These are phyloP conservation scores for Phrynocephalus versicolor DNA, from an alignment of 2,113 vertebrate genomes.

Conservation along the genomic window DNA sequence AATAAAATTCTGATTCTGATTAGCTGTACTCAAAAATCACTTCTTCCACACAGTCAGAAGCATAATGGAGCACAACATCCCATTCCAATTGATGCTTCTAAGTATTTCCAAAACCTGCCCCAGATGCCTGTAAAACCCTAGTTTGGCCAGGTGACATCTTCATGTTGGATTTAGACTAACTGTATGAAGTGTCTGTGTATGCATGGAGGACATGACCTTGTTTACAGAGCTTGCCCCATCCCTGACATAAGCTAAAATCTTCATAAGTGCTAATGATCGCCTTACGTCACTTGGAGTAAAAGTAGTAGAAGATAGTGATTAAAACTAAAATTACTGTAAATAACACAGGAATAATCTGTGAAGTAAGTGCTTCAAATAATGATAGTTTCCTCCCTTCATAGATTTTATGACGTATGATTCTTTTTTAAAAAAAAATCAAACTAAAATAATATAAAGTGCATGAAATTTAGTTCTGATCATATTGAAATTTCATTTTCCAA, in stretches of 20 bases:
- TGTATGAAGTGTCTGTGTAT: too few species aligned
- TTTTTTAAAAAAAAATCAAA: not conserved
- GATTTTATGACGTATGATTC: conserved; percentile 21
- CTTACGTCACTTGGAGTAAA: conserved; percentile 35
- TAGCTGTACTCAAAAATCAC: too few species aligned
- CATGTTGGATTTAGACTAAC: too few species aligned
- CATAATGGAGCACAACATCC: too few species aligned
- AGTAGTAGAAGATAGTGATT: conserved; percentile 9
- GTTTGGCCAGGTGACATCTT: too few species aligned
- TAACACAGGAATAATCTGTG: conserved; percentile 16
- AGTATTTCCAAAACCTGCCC: too few species aligned
- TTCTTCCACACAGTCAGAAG: too few species aligned
- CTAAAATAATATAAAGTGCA: not conserved
- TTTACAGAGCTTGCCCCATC: too few species aligned
- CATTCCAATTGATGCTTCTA: too few species aligned
- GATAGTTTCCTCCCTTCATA: conserved; percentile 22
- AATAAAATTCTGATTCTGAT: too few species aligned
- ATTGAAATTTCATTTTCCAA: conserved; percentile 52
- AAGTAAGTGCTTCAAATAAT: conserved; percentile 15
- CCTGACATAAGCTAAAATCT: conserved; percentile 27
- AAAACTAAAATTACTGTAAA: not conserved
- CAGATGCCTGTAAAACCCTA: too few species aligned
- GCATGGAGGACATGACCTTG: too few species aligned
- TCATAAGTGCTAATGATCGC: conserved; percentile 45
- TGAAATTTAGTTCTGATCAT: conserved; percentile 42